Evolutionary conservation across 64 coral and sea anemone genomes (phyloP).

Genomic region (Pocillopora damicornis): DNA sequence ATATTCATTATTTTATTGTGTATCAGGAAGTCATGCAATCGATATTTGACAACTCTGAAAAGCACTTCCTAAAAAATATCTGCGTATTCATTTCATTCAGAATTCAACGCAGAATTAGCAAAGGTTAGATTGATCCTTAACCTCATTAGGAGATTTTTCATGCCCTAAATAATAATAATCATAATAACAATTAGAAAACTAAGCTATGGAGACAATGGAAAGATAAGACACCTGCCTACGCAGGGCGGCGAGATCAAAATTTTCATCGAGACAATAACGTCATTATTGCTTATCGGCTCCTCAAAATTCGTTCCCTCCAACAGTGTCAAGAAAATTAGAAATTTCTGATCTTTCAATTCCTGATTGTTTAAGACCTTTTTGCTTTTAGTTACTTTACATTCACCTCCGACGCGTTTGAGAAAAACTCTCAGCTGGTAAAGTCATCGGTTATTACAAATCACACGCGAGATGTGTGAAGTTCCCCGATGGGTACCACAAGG

Average conservation of each 20-base stretch:
- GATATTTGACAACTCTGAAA: not conserved
- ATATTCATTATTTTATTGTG: not conserved
- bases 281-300: too few species aligned
- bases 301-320: not conserved
- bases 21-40: not conserved
- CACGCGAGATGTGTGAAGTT: not conserved
- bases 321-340: not conserved
- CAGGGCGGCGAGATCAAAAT: not conserved
- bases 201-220: not conserved
- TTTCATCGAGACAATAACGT: not conserved
- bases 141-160: not conserved
- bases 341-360: not conserved
- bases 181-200: not conserved
- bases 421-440: not conserved
- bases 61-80: not conserved
- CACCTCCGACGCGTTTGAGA: not conserved
- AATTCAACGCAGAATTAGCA: too few species aligned
- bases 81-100: not conserved
- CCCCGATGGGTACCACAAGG: not conserved
- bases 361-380: not conserved
- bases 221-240: not conserved
- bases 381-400: not conserved
- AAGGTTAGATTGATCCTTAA: too few species aligned
- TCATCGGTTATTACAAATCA: not conserved
- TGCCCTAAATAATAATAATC: not conserved